phyloP scores from a whole-genome alignment of 2,113 vertebrate genomes.

The Gobio gobio region DNA sequence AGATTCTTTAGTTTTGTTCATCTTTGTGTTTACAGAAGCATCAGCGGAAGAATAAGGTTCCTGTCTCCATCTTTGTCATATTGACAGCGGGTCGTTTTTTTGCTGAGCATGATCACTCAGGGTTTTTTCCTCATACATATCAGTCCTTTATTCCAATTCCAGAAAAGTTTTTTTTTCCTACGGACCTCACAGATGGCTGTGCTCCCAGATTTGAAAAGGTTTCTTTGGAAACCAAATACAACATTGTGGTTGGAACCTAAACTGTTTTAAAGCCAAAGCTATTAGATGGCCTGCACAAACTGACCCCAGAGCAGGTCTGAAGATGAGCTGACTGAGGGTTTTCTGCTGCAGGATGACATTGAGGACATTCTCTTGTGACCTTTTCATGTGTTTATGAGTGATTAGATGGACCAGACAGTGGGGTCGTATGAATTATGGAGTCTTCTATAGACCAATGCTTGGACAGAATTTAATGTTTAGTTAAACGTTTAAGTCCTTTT shows the following conservation, averaged over 20 bases:
- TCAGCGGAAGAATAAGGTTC: conserved; percentile 23
- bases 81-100: conserved; percentile 2
- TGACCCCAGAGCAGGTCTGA: conserved; percentile 11
- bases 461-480: not conserved
- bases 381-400: not conserved
- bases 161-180: conserved; percentile 37
- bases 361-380: not conserved
- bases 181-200: conserved; percentile 40
- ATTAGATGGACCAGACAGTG: not conserved
- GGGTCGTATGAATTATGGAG: not conserved
- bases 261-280: conserved; percentile 44
- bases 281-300: conserved; percentile 30
- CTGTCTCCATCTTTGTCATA: conserved; percentile 40
- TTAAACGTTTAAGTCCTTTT: not conserved
- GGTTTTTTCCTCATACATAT: conserved; percentile 35
- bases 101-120: conserved; percentile 26
- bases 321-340: conserved; percentile 19
- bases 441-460: not conserved
- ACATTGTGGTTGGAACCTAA: conserved; percentile 52
- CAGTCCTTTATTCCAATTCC: conserved; percentile 42
- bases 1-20: not conserved
- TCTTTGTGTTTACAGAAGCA: conserved; percentile 11
- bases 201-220: conserved; percentile 52
- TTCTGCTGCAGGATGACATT: not conserved
- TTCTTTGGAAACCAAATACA: conserved; percentile 62